Evolutionary conservation across 1,140 invertebrate genomes (phyloP).

Genomic region (Micrasema minimum): DNA sequence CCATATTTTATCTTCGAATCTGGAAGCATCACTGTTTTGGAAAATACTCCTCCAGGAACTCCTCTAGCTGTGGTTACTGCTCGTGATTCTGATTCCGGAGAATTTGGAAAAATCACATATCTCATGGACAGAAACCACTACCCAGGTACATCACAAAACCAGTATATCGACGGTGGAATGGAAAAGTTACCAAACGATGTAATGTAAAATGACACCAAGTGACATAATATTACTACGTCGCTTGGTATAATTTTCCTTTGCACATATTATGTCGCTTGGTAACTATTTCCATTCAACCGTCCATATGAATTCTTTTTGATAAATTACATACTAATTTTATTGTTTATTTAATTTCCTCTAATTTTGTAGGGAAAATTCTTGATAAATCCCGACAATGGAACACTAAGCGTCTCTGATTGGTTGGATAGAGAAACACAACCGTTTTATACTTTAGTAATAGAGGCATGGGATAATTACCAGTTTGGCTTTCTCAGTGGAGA

Average conservation of each 20-base stretch:
- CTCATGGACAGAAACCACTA: slow-evolving; percentile 85
- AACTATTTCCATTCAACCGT: no score
- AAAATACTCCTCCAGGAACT: slow-evolving; percentile 81
- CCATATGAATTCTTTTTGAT: no score
- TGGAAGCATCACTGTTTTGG: slow-evolving; percentile 77
- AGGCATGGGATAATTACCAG: slow-evolving; percentile 96
- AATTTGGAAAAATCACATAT: slow-evolving; percentile 92
- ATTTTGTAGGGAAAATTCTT: slow-evolving; percentile 79
- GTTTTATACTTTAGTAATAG: slow-evolving; percentile 84
- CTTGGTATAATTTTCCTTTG: no score
- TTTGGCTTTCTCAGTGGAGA: slow-evolving; percentile 90
- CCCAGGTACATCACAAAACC: slow-evolving; percentile 68
- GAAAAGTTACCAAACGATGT: no score
- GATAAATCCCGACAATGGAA: slow-evolving; percentile 87
- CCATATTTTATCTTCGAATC: slow-evolving; percentile 82
- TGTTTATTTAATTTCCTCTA: no score
- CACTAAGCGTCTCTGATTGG: slow-evolving; percentile 79
- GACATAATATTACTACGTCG: no score
- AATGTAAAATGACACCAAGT: no score
- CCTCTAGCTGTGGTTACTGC: slow-evolving; percentile 81
- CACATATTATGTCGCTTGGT: no score
- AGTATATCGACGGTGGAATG: no score
- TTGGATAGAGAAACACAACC: slow-evolving; percentile 85
- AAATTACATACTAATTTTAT: no score
- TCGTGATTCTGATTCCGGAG: slow-evolving; percentile 85